Evolutionary conservation across 2,113 vertebrate genomes (phyloP), one percentile per base, ranked within the genome.

Genomic region (Mugil cephalus): DNA sequence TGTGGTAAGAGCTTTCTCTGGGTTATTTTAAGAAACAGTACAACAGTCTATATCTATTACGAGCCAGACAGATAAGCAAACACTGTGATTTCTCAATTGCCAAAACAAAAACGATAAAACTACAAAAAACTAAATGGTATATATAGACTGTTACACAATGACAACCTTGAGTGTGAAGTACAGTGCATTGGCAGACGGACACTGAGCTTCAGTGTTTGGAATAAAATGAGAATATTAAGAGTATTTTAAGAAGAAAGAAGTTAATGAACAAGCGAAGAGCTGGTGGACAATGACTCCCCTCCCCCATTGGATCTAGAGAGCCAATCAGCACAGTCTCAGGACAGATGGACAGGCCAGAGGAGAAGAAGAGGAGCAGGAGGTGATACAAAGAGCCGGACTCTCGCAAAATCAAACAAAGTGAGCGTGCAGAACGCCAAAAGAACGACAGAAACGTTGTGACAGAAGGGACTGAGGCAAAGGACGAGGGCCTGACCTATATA

Each of bases 271-370:
- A 60, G 19, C 10, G 70, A 65, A 36, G 51, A 60, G 34, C 38
- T 62, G 50, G 46, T 80, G 53, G 18, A 74, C 50, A 81, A 74
- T 69, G 43, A 45, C 42, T 61, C 70, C 55, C 67, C 13, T 76
- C 54, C 76, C 67, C 69, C 61, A 15, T 40, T 38, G 58, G 21
- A 45, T 55, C 54, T 24, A 67, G 46, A 77, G 36, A 73, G 71
- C 65, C 42, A 80, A 59, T 65, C 54, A 80, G 53, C 61, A 69
- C 15, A 61, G 52, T 64, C 12, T 69, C 64, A 58, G 68, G 76
- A 64, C 85, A 85, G 80, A 86, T 79, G 83, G 77, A 81, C 68
- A 60, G 48, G 53, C 65, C 15, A 48, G 38, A 82, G 65, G 60
- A 45, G 75, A 82, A 15, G 54, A 52, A 50, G 70, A 74, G 15